phyloP scores from a whole-genome alignment of 1,140 invertebrate genomes.

The Cherax quadricarinatus region DNA sequence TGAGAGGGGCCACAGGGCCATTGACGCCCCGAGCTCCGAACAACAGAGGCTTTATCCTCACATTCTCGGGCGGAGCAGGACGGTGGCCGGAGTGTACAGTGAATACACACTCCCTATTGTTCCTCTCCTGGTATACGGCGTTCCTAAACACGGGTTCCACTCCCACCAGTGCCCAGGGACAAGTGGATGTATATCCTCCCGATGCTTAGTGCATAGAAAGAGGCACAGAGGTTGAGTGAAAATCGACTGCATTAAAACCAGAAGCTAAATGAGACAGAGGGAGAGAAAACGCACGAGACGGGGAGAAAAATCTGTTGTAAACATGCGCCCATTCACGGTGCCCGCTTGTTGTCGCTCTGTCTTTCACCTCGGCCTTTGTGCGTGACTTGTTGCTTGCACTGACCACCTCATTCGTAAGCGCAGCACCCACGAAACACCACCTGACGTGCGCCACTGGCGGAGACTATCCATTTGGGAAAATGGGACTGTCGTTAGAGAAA shows the following conservation, averaged over 20 bases:
- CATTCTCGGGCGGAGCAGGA: slow-evolving; percentile 46
- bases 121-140: too few relatives aligned
- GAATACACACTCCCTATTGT: not conserved
- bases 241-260: too few relatives aligned
- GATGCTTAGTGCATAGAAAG: too few relatives aligned
- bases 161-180: too few relatives aligned
- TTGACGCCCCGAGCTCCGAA: slow-evolving; percentile 61
- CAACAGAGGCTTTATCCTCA: slow-evolving; percentile 65
- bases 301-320: slow-evolving; percentile 5
- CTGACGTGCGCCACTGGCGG: not conserved
- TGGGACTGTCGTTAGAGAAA: not conserved
- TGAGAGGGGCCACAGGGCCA: slow-evolving; percentile 60
- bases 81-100: slow-evolving; percentile 49
- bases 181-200: too few relatives aligned
- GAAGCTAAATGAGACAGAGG: too few relatives aligned
- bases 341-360: not conserved
- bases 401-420: not conserved
- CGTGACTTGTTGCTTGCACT: too few relatives aligned
- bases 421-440: not conserved
- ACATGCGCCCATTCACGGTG: slow-evolving; percentile 7
- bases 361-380: not conserved
- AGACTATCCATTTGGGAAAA: slow-evolving; percentile 19
- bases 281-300: too few relatives aligned
- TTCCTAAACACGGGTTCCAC: too few relatives aligned
- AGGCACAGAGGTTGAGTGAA: too few relatives aligned